A percentile compares a stretch with the other conserved stretches of the same genome.
phyloP scores from a whole-genome alignment of 2,888 invertebrate species.

The Horisme vitalbata region DNA sequence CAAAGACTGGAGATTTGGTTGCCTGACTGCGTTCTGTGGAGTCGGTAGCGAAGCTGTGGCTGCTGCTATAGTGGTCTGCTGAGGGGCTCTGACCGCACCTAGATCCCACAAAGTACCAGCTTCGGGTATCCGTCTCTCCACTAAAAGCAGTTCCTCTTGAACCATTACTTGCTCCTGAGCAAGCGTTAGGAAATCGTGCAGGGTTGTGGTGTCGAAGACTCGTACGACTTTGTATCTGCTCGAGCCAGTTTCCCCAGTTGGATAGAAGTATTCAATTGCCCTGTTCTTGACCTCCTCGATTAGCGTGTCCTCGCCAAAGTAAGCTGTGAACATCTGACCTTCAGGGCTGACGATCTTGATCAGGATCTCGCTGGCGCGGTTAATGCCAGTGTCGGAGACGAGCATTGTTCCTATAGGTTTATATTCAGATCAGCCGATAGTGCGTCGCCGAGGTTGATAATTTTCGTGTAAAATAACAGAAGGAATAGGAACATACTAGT shows the following conservation, averaged over 20 bases:
- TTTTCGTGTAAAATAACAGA: slow-evolving; percentile 40
- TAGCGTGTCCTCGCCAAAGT: slow-evolving; percentile 64
- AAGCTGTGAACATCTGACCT: slow-evolving; percentile 59
- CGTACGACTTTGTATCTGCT: slow-evolving; percentile 67
- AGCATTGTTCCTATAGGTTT: slow-evolving; percentile 47
- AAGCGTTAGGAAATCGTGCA: slow-evolving; percentile 69
- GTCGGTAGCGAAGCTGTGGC: slow-evolving; percentile 67
- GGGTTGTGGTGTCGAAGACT: slow-evolving; percentile 61
- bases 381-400: slow-evolving; percentile 58
- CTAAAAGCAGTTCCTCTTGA: slow-evolving; percentile 66
- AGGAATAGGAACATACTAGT: slow-evolving; percentile 52
- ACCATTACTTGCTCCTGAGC: slow-evolving; percentile 63
- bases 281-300: slow-evolving; percentile 71
- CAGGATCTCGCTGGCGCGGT: slow-evolving; percentile 50
- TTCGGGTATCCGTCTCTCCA: slow-evolving; percentile 65
- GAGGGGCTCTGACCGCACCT: slow-evolving; percentile 68
- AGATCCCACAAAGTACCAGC: slow-evolving; percentile 71
- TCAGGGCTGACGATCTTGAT: slow-evolving; percentile 71
- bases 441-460: slow-evolving; percentile 29
- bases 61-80: slow-evolving; percentile 63
- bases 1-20: slow-evolving; percentile 70
- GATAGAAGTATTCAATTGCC: slow-evolving; percentile 68
- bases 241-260: slow-evolving; percentile 61
- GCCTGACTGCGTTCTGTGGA: slow-evolving; percentile 54
- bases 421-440: not conserved